Evolutionary conservation across 2,113 vertebrate genomes (phyloP).

Genomic region (Microcebus murinus): DNA sequence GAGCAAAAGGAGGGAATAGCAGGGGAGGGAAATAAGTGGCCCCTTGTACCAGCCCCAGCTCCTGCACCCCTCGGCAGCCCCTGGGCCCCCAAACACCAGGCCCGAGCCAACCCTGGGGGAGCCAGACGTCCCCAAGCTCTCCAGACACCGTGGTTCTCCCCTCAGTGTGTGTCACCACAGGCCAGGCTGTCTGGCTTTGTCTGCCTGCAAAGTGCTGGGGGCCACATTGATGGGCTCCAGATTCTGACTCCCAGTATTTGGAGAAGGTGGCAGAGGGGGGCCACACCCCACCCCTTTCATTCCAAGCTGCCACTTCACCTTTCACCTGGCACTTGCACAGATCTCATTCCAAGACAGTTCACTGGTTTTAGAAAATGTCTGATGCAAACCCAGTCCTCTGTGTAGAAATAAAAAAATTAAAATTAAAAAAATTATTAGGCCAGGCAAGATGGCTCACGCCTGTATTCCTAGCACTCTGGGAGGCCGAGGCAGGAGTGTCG

Average conservation of each 20-base stretch:
- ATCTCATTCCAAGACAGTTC: background rate
- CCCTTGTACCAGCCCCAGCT: background rate
- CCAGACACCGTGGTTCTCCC: no score
- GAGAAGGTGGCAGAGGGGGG: no score
- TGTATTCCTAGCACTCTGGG: no score
- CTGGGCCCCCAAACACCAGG: background rate
- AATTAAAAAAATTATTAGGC: no score
- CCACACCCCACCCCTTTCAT: accelerated
- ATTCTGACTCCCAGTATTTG: background rate
- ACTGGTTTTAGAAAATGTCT: background rate
- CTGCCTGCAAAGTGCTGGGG: background rate
- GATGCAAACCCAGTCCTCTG: no score
- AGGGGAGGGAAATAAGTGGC: background rate
- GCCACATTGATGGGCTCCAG: background rate
- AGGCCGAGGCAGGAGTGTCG: no score
- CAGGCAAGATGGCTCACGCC: no score
- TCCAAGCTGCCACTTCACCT: background rate
- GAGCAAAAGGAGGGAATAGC: background rate
- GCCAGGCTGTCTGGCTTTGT: background rate
- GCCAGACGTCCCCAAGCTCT: background rate
- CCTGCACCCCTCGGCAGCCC: background rate
- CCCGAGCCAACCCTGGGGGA: background rate
- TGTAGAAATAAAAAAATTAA: no score
- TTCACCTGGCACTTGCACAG: background rate
- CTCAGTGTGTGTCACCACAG: background rate